Evolutionary conservation across 2,888 invertebrate species (phyloP).

Genomic region (Dynastes tityus): DNA sequence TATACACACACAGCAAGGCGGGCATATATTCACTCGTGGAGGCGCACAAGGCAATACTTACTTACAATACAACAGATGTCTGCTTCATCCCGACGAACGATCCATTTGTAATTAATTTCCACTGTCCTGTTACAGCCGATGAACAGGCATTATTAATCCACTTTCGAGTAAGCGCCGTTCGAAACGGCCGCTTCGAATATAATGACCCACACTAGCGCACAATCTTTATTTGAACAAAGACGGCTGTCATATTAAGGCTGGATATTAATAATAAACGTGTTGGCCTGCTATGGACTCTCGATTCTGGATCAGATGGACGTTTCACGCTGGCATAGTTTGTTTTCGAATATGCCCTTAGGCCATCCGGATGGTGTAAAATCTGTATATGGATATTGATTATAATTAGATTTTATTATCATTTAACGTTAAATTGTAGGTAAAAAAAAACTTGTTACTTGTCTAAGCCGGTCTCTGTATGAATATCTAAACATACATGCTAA

Average conservation of each 20-base stretch:
- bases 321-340: slow-evolving; percentile 11
- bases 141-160: slow-evolving; percentile 64
- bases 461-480: no score
- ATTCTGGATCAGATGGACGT: not conserved
- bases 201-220: slow-evolving; percentile 58
- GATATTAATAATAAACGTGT: slow-evolving; percentile 50
- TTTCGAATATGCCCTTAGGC: not conserved
- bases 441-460: not conserved
- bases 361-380: not conserved
- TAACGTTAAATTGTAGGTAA: not conserved
- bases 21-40: slow-evolving; percentile 7
- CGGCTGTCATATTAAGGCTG: slow-evolving; percentile 56
- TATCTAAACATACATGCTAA: no score
- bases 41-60: slow-evolving; percentile 40
- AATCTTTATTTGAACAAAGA: slow-evolving; percentile 59
- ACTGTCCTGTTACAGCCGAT: slow-evolving; percentile 63
- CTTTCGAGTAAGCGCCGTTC: slow-evolving; percentile 58
- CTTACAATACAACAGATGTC: slow-evolving; percentile 49
- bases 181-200: slow-evolving; percentile 59
- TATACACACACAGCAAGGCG: slow-evolving; percentile 31
- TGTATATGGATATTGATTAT: slow-evolving; percentile 7
- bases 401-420: slow-evolving; percentile 10
- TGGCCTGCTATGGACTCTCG: slow-evolving; percentile 29
- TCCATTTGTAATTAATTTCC: slow-evolving; percentile 66
- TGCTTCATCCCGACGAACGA: slow-evolving; percentile 57